Evolutionary conservation across 2,797 vertebrate species (phyloP).

Genomic region (Chelonia mydas): DNA sequence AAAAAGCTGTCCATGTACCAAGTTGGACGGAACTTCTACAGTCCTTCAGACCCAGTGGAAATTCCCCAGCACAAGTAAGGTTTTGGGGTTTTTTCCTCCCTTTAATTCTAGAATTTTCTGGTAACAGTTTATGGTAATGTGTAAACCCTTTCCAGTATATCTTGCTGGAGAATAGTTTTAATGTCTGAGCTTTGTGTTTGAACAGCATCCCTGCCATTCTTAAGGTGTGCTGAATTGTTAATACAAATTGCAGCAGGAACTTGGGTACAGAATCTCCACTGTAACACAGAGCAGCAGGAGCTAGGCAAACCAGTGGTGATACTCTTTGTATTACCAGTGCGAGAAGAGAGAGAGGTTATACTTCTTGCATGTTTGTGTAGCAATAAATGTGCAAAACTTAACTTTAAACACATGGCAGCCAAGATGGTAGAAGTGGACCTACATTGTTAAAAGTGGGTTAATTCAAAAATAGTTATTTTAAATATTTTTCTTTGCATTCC

Average conservation of each 20-base stretch:
- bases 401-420: background rate
- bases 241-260: background rate
- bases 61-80: slow-evolving; percentile 76
- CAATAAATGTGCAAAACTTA: background rate
- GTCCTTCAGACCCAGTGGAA: slow-evolving; percentile 67
- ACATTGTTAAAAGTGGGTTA: background rate
- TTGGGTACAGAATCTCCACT: background rate
- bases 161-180: background rate
- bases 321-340: background rate
- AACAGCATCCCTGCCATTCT: background rate
- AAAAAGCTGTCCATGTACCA: slow-evolving; percentile 75
- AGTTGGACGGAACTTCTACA: slow-evolving; percentile 75
- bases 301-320: background rate
- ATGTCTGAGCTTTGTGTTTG: background rate
- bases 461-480: background rate
- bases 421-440: background rate
- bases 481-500: background rate
- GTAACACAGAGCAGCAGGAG: background rate
- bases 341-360: background rate
- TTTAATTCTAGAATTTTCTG: background rate
- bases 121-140: background rate
- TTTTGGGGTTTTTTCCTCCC: background rate
- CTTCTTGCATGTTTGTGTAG: background rate
- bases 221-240: background rate
- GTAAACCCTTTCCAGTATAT: background rate